Evolutionary conservation across 2,888 invertebrate genomes (phyloP), one percentile per base, ranked within the genome.

Genomic region (Cephus sareptanus): DNA sequence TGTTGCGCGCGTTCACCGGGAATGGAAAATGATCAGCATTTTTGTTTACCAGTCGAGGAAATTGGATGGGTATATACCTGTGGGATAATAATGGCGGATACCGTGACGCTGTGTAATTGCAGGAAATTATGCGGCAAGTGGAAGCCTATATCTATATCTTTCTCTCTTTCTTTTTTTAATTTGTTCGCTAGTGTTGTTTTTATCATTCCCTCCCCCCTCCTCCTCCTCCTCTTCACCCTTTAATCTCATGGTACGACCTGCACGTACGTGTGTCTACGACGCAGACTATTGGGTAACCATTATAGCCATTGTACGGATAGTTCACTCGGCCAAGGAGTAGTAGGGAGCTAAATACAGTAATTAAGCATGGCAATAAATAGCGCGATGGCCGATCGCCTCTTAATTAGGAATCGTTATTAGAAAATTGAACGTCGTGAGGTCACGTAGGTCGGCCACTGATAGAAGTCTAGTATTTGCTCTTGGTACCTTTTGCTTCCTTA

Each of bases 281-380:
- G 56, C 56, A 9, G 56, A 56, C 56, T 56, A 56, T 23, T 56
- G 56, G 56, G 56, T 56, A 56, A 56, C 2, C 56, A 56, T 56
- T 56, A 23, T 23, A 56, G 23, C 56, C 56, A 56, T 56, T 56
- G 56, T 56, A 9, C 56, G 23, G 56, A 56, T 56, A 56, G 56
- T 23, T 56, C 56, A 56, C 15, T 56, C 56, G 56, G 56, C 56
- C 56, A 23, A 56, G 11, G 31, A 11, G 34, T 33, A 76, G 76
- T 35, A 76, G 76, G 34, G 56, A 76, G 68, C 81, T 80, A 83
- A 83, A 70, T 76, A 78, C 79, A 75, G 79, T 75, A 81, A 87
- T 86, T 84, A 83, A 83, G 76, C 40, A 31, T 69, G 78, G 56
- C 83, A 83, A 83, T 80, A 81, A 80, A 83, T 79, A 73, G n/a